Base-by-base conservation (phyloP, 2,888 invertebrate species). In the Himalopsyche japonica region DNA sequence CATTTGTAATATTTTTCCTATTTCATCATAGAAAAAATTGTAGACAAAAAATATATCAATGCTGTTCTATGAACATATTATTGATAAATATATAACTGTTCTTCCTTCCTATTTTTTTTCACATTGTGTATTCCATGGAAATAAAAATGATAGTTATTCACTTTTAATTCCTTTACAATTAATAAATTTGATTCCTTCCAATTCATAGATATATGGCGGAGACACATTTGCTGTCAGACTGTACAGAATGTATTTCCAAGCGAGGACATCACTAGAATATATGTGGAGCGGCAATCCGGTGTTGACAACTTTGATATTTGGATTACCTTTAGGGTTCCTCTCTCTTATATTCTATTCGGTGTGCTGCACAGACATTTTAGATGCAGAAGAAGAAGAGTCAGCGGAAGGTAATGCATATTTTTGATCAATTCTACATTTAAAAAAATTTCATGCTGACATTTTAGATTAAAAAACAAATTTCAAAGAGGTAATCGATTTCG, bases 211-310 rank as follows among this genome's bases (percentile, higher is more conserved):
- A 76, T 96, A 96, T 89, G 98, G 98, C 48, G 98, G 98, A 10
- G 96, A 97, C 88, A 94, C 95, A 80, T 94, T 96, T 90, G 91
- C 94, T 15, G 95, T 97, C 76, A 93, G 95, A 80, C 87, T 97
- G 10, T 97, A 97, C 89, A 93, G 98, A 88, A 93, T 95, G 1
- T 95, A 96, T 89, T 98, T 96, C 89, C 98, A 98, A 90, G 94
- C 95, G n/a, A 94, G 95, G 88, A 94, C 95, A 32, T 94, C 96
- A 0, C 91, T 98, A 34, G 92, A 93, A 20, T 96, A 95, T 87
- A 98, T 98, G 97, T 98, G 98, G 97, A 93, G 93, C 87, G 98
- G 97, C 12, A 98, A 98, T 92, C 98, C 99, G 0, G 97, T 99
- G 86, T 92, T 99, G 86, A 98, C 98, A 5, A 94, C 97, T 43